Conservation (phyloP, 2,888 invertebrate genomes). For the Zygogramma bicolorata region DNA sequence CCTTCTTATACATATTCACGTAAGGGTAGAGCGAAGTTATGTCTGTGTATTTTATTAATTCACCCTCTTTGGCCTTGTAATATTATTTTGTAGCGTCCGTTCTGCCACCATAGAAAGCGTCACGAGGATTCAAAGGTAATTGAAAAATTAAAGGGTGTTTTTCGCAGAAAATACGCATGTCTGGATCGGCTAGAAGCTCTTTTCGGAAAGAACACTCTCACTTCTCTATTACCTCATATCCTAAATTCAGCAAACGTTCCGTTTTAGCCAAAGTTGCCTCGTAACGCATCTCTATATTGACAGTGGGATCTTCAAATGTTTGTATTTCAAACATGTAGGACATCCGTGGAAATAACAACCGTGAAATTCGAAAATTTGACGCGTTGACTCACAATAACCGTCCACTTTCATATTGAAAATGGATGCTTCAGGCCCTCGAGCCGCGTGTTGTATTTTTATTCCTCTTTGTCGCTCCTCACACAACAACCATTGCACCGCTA, state of each 20-base stretch:
- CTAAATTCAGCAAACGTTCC: constrained; percentile 21
- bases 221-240: constrained; percentile 35
- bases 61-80: too few species aligned
- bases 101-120: too few species aligned
- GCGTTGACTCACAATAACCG: neutral
- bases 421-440: neutral
- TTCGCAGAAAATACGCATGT: too few species aligned
- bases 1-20: constrained; percentile 53
- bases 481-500: neutral
- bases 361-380: neutral
- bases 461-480: neutral
- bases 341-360: neutral
- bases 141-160: too few species aligned
- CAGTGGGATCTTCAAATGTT: constrained; percentile 17
- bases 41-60: too few species aligned
- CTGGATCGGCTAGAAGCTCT: neutral
- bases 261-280: too few species aligned
- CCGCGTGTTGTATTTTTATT: neutral
- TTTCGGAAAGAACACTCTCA: constrained; percentile 42
- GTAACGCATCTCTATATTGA: constrained; percentile 24
- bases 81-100: too few species aligned
- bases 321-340: too few species aligned
- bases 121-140: too few species aligned
- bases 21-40: constrained; percentile 55
- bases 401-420: neutral